phyloP scores from a whole-genome alignment of 92 coral and sea anemone species.

The Phenganax marumi region DNA sequence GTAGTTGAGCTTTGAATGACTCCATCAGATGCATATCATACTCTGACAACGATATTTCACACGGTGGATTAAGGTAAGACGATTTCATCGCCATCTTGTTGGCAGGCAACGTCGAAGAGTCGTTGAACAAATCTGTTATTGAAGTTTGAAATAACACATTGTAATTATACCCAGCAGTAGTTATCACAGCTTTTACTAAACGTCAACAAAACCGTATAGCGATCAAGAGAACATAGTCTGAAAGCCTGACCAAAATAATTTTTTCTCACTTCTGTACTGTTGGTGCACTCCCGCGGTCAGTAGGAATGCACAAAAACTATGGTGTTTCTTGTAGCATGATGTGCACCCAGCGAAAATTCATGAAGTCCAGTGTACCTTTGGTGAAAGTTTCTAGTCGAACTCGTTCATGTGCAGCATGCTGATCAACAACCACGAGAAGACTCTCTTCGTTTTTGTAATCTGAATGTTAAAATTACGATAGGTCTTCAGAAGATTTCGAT shows the following conservation, averaged over 20 bases:
- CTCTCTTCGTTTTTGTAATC: slow-evolving; percentile 44
- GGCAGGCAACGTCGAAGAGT: background rate
- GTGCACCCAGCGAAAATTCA: background rate
- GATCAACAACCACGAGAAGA: slow-evolving; percentile 80
- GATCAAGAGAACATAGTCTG: too few relatives aligned
- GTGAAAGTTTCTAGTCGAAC: slow-evolving; percentile 78
- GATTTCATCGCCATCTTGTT: slow-evolving; percentile 62
- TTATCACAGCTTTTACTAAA: too few relatives aligned
- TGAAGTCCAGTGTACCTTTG: slow-evolving; percentile 25
- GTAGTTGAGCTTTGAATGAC: slow-evolving; percentile 66
- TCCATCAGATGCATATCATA: slow-evolving; percentile 70
- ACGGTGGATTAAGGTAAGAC: slow-evolving; percentile 65
- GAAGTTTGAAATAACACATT: too few relatives aligned
- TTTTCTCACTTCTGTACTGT: background rate
- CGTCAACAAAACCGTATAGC: too few relatives aligned
- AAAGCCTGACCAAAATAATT: too few relatives aligned
- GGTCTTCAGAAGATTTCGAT: background rate
- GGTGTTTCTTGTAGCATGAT: background rate
- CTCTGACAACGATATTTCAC: slow-evolving; percentile 62
- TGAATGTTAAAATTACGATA: background rate
- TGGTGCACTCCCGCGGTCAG: background rate
- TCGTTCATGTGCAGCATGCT: slow-evolving; percentile 96
- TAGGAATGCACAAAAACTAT: background rate
- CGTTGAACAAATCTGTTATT: slow-evolving; percentile 62
- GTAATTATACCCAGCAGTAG: too few relatives aligned